Base-by-base conservation (phyloP, 2,113 vertebrate species). In the Sigmodon hispidus region DNA sequence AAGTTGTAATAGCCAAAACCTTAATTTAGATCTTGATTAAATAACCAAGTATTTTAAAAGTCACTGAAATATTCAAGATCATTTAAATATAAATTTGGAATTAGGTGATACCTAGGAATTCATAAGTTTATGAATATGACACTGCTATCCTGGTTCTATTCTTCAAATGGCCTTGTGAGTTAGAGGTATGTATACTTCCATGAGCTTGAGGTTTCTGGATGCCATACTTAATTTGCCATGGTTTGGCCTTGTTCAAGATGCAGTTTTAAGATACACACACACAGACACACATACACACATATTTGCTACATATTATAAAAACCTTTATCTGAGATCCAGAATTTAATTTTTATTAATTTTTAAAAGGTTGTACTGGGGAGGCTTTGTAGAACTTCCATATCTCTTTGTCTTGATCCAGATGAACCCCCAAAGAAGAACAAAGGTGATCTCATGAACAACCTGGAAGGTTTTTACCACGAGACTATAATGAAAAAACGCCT, bases 391-490 rank as follows among this genome's bases (percentile, higher is more conserved):
- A 98, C 95, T 98, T 97, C 90, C 94, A 77, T 98, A 2, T 98
- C 92, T 98, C 97, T 98, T 95, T 40, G 3, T 97, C 98, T 93
- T 80, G 72, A 91, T 96, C 94, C 96, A 99, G 98, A 98, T 98
- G 98, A 98, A 97, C 95, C 97, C 97, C 97, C 94, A 96, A 98
- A 97, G 97, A 98, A 88, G 57, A 95, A 95, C 93, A 98, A 97
- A 95, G 98, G 97, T 91, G 98, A 98, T 96, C 98, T 98, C 45
- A 98, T 98, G 97, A 97, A 97, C 97, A 98, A 98, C 76, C 96
- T 99, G 97, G 98, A 99, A 73, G 97, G 92, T 43, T 98, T 98
- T 96, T 98, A 98, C 88, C 98, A 98, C 95, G 98, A 98, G 86
- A 89, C 98, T 81, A 96, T 98, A 94, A 96, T 94, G 96, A 98